Evolutionary conservation across 2,888 invertebrate genomes (phyloP).

Genomic region (Eucriotettix oculatus): DNA sequence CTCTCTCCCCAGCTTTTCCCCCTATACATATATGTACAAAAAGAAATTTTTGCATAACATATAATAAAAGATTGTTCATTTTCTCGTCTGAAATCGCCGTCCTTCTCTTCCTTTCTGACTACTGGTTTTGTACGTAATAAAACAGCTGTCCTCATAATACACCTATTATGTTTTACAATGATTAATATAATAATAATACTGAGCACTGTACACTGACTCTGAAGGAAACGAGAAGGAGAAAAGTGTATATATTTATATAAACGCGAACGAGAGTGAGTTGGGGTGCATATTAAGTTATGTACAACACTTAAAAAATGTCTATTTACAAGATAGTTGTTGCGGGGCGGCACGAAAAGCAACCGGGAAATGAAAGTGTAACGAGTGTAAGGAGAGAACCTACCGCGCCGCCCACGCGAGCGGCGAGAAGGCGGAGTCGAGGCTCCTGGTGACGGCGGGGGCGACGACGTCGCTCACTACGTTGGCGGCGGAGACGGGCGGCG

Average conservation of each 20-base stretch:
- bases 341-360: background rate
- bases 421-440: conserved; percentile 50
- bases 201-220: background rate
- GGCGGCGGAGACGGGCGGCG: conserved; percentile 14
- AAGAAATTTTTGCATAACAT: too few species aligned
- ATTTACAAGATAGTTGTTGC: background rate
- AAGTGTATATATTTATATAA: background rate
- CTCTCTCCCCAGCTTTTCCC: too few species aligned
- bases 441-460: conserved; percentile 21
- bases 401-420: conserved; percentile 35
- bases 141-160: too few species aligned
- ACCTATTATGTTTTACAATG: too few species aligned
- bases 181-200: background rate
- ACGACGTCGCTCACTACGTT: conserved; percentile 17
- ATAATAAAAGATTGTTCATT: too few species aligned
- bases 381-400: conserved; percentile 10
- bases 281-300: too few species aligned
- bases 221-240: background rate
- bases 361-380: background rate
- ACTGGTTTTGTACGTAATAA: too few species aligned
- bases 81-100: too few species aligned
- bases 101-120: too few species aligned
- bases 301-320: too few species aligned
- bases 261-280: background rate
- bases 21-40: too few species aligned